Conservation (phyloP, 2,113 vertebrate species). For the Megaceryle torquata region DNA sequence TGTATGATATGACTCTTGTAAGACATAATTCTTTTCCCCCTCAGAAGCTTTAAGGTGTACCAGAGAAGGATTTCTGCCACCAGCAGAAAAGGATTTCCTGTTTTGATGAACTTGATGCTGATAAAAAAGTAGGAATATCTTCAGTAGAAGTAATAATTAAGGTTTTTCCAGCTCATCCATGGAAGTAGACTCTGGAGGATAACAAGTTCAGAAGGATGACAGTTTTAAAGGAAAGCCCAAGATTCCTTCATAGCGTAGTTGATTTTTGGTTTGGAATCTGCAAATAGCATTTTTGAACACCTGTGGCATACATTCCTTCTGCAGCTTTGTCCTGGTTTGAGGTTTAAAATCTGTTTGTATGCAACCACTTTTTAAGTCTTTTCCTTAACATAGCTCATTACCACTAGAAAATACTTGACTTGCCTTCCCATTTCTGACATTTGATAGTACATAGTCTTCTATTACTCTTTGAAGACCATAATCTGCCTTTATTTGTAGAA, state of each 20-base stretch:
- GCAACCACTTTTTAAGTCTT: background rate
- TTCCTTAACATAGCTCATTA: background rate
- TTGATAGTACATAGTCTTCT: background rate
- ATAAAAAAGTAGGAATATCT: background rate
- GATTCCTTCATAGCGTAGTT: background rate
- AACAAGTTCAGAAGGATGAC: background rate
- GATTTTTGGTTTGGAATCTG: background rate
- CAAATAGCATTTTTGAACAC: background rate
- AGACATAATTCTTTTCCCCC: background rate
- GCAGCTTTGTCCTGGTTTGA: background rate
- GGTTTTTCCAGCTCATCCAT: background rate
- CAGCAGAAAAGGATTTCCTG: background rate
- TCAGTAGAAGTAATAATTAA: background rate
- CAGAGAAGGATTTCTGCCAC: background rate
- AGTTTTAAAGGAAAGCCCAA: background rate
- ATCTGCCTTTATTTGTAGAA: background rate
- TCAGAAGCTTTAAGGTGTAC: background rate
- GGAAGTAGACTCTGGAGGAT: background rate
- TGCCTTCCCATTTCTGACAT: background rate
- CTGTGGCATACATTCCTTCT: background rate
- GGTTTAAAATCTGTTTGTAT: background rate
- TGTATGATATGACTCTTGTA: background rate
- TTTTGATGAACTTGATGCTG: background rate
- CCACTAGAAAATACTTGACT: background rate
- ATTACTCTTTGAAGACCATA: background rate